Conservation (phyloP, 1,140 invertebrate genomes). For the Drosophila miranda region DNA sequence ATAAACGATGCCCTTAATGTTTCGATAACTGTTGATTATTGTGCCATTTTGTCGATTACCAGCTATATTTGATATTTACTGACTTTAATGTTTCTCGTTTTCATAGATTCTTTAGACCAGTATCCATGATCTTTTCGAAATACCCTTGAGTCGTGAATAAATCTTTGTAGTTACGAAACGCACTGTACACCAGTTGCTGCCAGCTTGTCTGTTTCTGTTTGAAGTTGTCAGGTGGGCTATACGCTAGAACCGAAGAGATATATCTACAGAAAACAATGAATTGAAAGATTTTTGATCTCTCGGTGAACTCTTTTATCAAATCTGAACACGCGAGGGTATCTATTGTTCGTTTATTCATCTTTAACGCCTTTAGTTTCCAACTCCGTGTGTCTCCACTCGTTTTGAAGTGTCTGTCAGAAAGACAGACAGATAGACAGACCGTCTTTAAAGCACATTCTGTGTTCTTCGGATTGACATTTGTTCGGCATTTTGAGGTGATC, state of each 20-base stretch:
- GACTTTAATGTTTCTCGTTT: too few species aligned
- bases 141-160: too few species aligned
- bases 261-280: slow-evolving; percentile 4
- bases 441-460: slow-evolving; percentile 9
- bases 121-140: too few species aligned
- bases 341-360: slow-evolving; percentile 18
- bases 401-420: slow-evolving; percentile 53
- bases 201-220: slow-evolving; percentile 12
- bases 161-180: background rate
- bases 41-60: too few species aligned
- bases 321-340: slow-evolving; percentile 2
- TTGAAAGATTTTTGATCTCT: too few species aligned
- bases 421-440: slow-evolving; percentile 19
- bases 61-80: too few species aligned
- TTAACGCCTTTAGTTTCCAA: slow-evolving; percentile 12
- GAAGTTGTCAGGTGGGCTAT: background rate
- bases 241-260: background rate
- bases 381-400: background rate
- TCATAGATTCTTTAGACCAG: too few species aligned
- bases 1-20: too few species aligned
- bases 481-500: slow-evolving; percentile 59
- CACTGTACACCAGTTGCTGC: background rate
- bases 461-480: slow-evolving; percentile 69
- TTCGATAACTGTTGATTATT: too few species aligned
- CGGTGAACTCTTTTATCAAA: too few species aligned